phyloP scores from a whole-genome alignment of 92 coral and sea anemone species.

The Porites evermanni region DNA sequence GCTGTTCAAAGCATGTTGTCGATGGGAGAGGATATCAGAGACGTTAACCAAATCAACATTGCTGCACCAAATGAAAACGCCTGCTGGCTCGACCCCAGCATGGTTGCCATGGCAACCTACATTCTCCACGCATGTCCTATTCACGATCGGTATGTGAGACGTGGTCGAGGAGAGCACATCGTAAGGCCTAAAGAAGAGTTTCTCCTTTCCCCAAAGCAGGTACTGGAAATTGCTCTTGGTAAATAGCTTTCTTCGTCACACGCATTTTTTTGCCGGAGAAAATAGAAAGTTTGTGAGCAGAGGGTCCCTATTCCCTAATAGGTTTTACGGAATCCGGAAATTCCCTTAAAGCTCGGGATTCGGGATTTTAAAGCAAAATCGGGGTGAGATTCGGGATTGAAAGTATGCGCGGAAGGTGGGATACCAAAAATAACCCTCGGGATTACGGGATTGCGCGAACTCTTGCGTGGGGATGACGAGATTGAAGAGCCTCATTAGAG shows the following conservation, averaged over 20 bases:
- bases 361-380: too few species aligned
- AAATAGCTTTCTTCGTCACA: too few species aligned
- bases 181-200: conserved; percentile 4
- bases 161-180: conserved; percentile 32
- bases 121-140: conserved; percentile 53
- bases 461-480: too few species aligned
- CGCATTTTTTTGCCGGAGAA: neutral
- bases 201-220: neutral
- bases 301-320: too few species aligned
- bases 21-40: neutral
- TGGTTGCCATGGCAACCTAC: conserved; percentile 33
- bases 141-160: conserved; percentile 51
- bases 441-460: too few species aligned
- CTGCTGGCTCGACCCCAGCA: conserved; percentile 3
- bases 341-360: too few species aligned
- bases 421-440: too few species aligned
- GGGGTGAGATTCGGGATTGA: too few species aligned
- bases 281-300: too few species aligned
- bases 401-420: too few species aligned
- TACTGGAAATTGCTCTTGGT: neutral
- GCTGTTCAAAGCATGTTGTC: neutral
- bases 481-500: too few species aligned
- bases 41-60: neutral
- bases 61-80: neutral
- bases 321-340: too few species aligned